Evolutionary conservation across 23 tunicate species (phyloP).

Genomic region (Trididemnum clinides): DNA sequence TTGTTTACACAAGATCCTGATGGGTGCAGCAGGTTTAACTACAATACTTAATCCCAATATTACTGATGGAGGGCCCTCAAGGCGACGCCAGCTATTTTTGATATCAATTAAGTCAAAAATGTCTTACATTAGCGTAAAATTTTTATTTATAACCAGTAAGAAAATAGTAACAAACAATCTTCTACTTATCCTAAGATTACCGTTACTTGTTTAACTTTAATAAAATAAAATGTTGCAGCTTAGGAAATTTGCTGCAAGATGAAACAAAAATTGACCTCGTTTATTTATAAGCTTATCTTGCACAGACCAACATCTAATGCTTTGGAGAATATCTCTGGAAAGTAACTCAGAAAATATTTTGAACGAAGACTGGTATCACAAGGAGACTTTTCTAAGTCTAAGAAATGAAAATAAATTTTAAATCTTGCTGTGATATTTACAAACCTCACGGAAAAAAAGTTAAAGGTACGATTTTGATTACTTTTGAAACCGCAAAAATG

Average conservation of each 20-base stretch:
- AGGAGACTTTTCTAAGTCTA: not conserved
- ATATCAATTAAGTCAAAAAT: too few species aligned
- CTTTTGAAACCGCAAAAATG: slow-evolving; percentile 1
- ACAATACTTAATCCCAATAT: too few species aligned
- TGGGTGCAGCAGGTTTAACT: too few species aligned
- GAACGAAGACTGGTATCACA: not conserved
- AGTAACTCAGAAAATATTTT: not conserved
- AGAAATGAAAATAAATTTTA: not conserved
- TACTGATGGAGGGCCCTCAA: too few species aligned
- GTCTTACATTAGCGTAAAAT: too few species aligned
- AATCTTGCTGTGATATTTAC: slow-evolving; percentile 2
- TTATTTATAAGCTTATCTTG: not conserved
- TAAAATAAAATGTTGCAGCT: not conserved
- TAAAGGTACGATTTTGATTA: not conserved
- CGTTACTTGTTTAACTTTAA: not conserved
- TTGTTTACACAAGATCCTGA: too few species aligned
- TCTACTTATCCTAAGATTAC: not conserved
- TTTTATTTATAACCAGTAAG: too few species aligned
- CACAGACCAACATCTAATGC: not conserved
- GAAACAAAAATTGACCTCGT: not conserved
- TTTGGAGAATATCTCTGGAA: not conserved
- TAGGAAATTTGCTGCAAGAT: not conserved
- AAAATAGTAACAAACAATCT: too few species aligned
- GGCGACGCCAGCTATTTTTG: too few species aligned
- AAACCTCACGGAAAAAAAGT: slow-evolving; percentile 9